phyloP scores from a whole-genome alignment of 37 sponge, comb jelly and placozoan genomes.

The Aphrocallistes beatrix region DNA sequence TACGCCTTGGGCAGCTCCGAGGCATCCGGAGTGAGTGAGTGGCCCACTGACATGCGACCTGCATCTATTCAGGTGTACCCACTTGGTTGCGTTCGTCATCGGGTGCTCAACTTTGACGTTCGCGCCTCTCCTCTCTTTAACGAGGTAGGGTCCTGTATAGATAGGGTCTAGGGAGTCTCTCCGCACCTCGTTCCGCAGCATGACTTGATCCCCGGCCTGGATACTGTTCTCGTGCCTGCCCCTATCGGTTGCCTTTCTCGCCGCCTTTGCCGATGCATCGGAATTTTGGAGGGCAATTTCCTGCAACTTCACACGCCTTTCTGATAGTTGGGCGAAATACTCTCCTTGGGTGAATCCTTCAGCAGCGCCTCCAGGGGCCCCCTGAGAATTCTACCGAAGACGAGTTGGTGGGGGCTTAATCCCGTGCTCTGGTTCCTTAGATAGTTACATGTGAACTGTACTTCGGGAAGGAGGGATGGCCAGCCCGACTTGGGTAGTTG shows the following conservation, averaged over 20 bases:
- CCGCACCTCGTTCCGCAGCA: neutral
- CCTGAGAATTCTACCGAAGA: neutral
- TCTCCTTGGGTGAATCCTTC: too few species aligned
- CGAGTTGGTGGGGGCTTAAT: neutral
- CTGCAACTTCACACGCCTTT: neutral
- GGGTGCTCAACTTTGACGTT: too few species aligned
- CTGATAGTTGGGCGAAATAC: neutral
- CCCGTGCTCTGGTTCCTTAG: neutral
- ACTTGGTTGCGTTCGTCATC: too few species aligned
- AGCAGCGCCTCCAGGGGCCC: neutral
- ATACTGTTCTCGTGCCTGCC: neutral
- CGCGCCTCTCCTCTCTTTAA: neutral
- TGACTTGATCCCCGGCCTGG: neutral
- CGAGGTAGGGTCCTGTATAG: neutral
- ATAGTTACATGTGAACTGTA: neutral
- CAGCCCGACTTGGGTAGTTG: neutral
- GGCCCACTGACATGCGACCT: too few species aligned
- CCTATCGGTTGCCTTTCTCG: neutral
- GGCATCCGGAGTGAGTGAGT: too few species aligned
- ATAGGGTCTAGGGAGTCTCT: neutral
- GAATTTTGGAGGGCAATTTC: neutral
- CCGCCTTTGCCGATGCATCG: neutral
- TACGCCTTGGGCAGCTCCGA: too few species aligned
- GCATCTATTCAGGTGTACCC: neutral
- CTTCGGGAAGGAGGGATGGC: neutral